Evolutionary conservation across 2,113 vertebrate genomes (phyloP), one percentile per base, ranked within the genome.

Genomic region (Gadus chalcogrammus): DNA sequence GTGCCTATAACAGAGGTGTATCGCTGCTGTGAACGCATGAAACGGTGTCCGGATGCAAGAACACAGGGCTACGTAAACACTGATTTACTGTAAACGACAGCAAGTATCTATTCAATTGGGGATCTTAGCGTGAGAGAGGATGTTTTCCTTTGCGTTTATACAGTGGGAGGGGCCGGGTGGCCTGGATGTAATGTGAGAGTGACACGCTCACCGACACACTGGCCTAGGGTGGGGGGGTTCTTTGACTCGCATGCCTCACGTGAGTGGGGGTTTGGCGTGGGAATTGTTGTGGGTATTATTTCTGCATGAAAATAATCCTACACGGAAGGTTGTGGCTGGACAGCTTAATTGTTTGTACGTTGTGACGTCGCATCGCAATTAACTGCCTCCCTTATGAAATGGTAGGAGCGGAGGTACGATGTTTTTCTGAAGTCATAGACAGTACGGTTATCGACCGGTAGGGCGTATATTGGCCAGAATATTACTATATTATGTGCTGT

Each of bases 201-300:
- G 17, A 15, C 73, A 84, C 78, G 79, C 69, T 78, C 38, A 75
- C 83, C 70, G 82, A 77, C 84, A 83, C 84, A 84, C 78, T 79
- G 16, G 69, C 67, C 81, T 82, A 72, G 72, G 73, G 69, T 86
- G 83, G 83, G 74, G 74, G 64, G 42, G 77, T 82, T 87, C 85
- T 81, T 87, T 71, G 75, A 68, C 77, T 89, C 88, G 88, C 87
- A 90, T 87, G 84, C 83, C 77, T 75, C 87, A 90, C 82, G 83
- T 88, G 90, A 89, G 82, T 64, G 28, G 48, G 42, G 53, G 72
- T 61, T 55, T 58, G 84, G 61, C 81, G 70, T 64, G n/a, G 65
- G 69, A 68, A 31, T 60, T 9, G 62, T 60, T 9, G 62, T 35
- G 12, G 3, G 20, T 71, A 73, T 89, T 90, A 87, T 71, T 89